Percentiles rank a stretch among this genome's conserved stretches.
These are phyloP conservation scores for Cinclus cinclus DNA, from an alignment of 2,113 vertebrate species.

Conservation along the genomic window DNA sequence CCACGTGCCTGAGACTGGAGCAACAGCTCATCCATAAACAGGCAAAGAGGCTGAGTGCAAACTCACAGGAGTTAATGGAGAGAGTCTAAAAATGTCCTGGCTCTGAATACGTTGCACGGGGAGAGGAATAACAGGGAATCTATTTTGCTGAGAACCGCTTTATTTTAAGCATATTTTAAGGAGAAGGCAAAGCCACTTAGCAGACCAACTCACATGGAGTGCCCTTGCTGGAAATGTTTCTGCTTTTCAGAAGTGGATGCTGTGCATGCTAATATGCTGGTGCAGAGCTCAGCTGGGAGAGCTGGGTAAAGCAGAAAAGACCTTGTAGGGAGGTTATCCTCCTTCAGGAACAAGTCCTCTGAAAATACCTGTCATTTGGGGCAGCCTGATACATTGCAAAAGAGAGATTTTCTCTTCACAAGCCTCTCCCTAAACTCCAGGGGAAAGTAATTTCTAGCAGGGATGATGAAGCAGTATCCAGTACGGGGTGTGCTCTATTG, in stretches of 20 bases:
- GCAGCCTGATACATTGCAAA: background rate
- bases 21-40: background rate
- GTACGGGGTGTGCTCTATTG: background rate
- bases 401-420: background rate
- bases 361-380: background rate
- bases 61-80: background rate
- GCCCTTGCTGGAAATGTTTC: constrained; percentile 53
- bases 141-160: constrained; percentile 1
- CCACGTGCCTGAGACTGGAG: background rate
- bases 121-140: background rate
- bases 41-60: background rate
- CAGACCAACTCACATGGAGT: background rate
- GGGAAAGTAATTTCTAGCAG: constrained; percentile 8
- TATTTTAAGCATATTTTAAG: constrained; percentile 26
- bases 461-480: constrained; percentile 15
- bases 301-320: background rate
- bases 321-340: constrained; percentile 48
- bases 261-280: constrained; percentile 28
- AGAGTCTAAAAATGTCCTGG: background rate
- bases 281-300: background rate
- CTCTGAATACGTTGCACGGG: background rate
- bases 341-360: background rate
- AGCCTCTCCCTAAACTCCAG: background rate
- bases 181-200: constrained; percentile 11
- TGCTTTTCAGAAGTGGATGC: constrained; percentile 26